phyloP scores from a whole-genome alignment of 2,888 invertebrate genomes.

The Caenorhabditis drosophilae region DNA sequence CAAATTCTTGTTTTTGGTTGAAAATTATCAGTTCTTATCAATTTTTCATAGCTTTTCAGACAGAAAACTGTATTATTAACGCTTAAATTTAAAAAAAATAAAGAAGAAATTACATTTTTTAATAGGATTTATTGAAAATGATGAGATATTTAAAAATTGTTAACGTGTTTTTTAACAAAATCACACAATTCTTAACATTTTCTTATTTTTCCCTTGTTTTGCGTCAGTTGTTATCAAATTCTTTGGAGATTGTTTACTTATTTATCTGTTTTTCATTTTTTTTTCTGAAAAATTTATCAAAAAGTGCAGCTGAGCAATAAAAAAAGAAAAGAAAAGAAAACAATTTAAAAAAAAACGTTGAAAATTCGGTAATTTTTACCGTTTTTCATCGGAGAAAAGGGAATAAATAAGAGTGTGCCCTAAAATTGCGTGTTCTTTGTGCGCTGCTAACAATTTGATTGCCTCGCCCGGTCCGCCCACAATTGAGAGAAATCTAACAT shows the following conservation, averaged over 20 bases:
- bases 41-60: not conserved
- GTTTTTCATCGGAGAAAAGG: too few species aligned
- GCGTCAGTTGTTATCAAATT: too few species aligned
- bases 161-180: too few species aligned
- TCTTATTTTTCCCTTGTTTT: not conserved
- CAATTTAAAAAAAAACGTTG: not conserved
- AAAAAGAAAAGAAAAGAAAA: constrained; percentile 7
- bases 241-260: too few species aligned
- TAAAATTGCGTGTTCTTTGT: constrained; percentile 8
- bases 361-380: not conserved
- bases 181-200: constrained; percentile 1
- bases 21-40: not conserved
- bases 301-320: constrained; percentile 8
- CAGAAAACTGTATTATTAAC: not conserved
- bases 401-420: constrained; percentile 8
- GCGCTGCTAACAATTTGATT: constrained; percentile 30
- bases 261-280: not conserved
- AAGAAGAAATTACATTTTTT: constrained; percentile 3
- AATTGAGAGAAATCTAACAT: too few species aligned
- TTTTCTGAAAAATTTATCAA: not conserved
- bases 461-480: constrained; percentile 31
- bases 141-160: too few species aligned
- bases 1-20: not conserved
- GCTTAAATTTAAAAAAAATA: constrained; percentile 6
- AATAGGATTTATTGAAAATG: too few species aligned